These are phyloP conservation scores for Corapipo altera DNA, from an alignment of 2,113 vertebrate species.

Conservation along the genomic window DNA sequence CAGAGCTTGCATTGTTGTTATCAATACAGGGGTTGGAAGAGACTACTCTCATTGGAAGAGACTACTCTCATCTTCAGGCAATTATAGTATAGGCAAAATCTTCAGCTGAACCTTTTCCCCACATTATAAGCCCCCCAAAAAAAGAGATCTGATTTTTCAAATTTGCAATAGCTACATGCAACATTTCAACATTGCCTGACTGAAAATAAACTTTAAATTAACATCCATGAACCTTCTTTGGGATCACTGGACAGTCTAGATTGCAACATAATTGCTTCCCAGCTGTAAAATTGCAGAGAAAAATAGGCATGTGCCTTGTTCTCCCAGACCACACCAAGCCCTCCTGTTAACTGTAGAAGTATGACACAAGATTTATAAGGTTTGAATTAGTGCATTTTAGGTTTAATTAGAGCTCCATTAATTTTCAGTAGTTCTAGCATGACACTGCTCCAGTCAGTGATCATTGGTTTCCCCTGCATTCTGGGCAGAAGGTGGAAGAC, in stretches of 20 bases:
- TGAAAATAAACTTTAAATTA: background rate
- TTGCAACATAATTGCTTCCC: background rate
- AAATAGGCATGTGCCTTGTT: background rate
- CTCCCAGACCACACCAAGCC: background rate
- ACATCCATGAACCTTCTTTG: background rate
- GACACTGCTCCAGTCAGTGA: background rate
- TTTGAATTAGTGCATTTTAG: background rate
- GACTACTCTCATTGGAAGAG: background rate
- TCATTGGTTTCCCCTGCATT: background rate
- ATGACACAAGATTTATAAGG: background rate
- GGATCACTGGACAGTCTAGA: background rate
- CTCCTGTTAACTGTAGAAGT: background rate
- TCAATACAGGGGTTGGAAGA: background rate
- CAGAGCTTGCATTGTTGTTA: background rate
- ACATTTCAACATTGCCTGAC: background rate
- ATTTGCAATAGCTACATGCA: background rate
- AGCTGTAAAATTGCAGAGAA: background rate
- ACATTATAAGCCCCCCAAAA: background rate
- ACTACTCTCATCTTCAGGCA: background rate
- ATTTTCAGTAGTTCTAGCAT: background rate
- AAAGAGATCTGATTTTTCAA: background rate
- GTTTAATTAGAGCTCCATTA: slow-evolving; percentile 20
- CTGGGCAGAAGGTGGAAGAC: slow-evolving; percentile 5
- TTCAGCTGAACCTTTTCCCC: background rate
- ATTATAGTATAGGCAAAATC: background rate